Percentiles rank a stretch among this genome's conserved stretches.
Evolutionary conservation across 2,888 invertebrate species (phyloP).

Genomic region (Clanis bilineata): DNA sequence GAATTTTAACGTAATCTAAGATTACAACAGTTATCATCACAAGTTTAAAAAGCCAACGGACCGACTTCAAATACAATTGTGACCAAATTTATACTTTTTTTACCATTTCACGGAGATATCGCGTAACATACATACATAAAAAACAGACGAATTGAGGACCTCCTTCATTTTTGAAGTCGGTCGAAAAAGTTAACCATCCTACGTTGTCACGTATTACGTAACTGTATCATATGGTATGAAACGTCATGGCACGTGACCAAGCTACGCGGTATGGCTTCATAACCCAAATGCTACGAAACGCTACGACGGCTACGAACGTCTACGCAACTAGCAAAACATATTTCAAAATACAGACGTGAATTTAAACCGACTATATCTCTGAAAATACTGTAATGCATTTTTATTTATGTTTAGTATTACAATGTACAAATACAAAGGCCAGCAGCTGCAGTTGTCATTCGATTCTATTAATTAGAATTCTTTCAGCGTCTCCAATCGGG

Average conservation of each 20-base stretch:
- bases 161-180: too few species aligned
- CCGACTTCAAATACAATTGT: too few species aligned
- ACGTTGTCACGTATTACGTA: not conserved
- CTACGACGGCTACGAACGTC: not conserved
- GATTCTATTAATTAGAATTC: conserved; percentile 13
- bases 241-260: conserved; percentile 4
- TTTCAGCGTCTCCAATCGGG: conserved; percentile 1
- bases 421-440: not conserved
- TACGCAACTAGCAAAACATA: conserved; percentile 1
- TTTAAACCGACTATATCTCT: not conserved
- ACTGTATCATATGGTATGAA: not conserved
- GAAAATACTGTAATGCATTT: not conserved
- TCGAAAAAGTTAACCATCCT: not conserved
- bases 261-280: conserved; percentile 4
- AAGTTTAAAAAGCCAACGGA: too few species aligned
- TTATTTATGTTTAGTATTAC: not conserved
- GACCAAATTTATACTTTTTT: too few species aligned
- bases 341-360: conserved; percentile 6
- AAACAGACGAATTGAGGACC: too few species aligned
- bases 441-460: conserved; percentile 10
- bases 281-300: conserved; percentile 7
- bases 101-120: too few species aligned
- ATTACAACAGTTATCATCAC: too few species aligned
- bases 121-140: too few species aligned
- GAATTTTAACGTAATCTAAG: too few species aligned